Conservation (phyloP, 2,113 vertebrate species). For the Oncorhynchus kisutch region DNA sequence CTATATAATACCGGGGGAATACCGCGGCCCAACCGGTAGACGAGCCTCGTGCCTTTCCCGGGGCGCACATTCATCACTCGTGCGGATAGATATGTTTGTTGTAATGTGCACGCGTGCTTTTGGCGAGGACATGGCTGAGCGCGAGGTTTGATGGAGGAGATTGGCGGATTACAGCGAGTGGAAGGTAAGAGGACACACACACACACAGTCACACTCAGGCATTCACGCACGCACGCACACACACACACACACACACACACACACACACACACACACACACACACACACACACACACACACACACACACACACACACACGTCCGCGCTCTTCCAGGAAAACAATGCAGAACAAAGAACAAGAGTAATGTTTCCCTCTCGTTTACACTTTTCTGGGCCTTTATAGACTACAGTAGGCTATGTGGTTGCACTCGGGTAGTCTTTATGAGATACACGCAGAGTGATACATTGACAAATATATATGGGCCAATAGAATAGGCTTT, state of each 20-base stretch:
- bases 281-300: too few species aligned
- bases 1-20: constrained; percentile 73
- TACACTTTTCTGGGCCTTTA: constrained; percentile 16
- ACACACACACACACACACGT: constrained; percentile 1
- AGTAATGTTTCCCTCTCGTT: constrained; percentile 54
- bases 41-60: constrained; percentile 7
- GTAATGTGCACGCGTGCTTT: constrained; percentile 47
- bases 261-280: too few species aligned
- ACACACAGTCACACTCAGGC: too few species aligned
- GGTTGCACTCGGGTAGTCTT: not conserved
- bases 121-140: constrained; percentile 58
- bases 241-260: too few species aligned
- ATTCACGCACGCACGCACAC: too few species aligned
- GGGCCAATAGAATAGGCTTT: not conserved
- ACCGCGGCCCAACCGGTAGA: constrained; percentile 19
- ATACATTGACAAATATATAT: not conserved
- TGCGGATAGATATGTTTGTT: constrained; percentile 8
- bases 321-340: constrained; percentile 70
- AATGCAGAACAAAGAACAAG: constrained; percentile 77
- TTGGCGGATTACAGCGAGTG: constrained; percentile 72
- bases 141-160: constrained; percentile 68
- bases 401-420: not conserved
- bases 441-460: not conserved
- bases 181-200: constrained; percentile 74
- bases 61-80: constrained; percentile 19